These are phyloP conservation scores for Apodemia hepburni DNA, from an alignment of 2,888 invertebrate species.

Conservation along the genomic window DNA sequence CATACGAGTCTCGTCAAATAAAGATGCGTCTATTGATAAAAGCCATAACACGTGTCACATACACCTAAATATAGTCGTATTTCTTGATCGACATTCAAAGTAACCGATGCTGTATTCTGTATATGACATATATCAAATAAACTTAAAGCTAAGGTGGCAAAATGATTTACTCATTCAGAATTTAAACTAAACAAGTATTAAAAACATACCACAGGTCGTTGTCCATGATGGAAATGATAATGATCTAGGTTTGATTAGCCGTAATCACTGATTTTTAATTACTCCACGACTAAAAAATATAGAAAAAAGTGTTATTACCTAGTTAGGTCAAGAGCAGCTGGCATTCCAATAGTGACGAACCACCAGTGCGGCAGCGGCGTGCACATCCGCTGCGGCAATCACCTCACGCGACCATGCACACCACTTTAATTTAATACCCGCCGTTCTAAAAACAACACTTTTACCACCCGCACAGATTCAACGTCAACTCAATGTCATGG, in stretches of 20 bases:
- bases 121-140: too few species aligned
- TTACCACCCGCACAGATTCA: constrained; percentile 6
- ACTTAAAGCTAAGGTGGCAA: too few species aligned
- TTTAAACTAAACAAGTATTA: too few species aligned
- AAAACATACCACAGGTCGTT: too few species aligned
- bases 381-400: constrained; percentile 69
- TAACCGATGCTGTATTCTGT: too few species aligned
- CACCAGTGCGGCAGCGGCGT: constrained; percentile 71
- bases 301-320: constrained; percentile 49
- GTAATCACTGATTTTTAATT: background rate
- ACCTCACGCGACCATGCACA: constrained; percentile 37
- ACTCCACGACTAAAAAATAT: background rate
- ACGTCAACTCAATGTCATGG: constrained; percentile 9
- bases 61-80: too few species aligned
- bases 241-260: background rate
- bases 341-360: constrained; percentile 74
- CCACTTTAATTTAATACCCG: constrained; percentile 26
- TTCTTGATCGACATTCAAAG: too few species aligned
- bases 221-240: too few species aligned
- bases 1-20: too few species aligned
- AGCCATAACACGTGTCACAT: too few species aligned
- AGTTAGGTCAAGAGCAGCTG: constrained; percentile 78
- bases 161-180: too few species aligned
- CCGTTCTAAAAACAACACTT: constrained; percentile 12
- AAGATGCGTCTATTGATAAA: too few species aligned